Evolutionary conservation across 2,113 vertebrate species (phyloP), one percentile per base, ranked within the genome.

Genomic region (Tetrao urogallus): DNA sequence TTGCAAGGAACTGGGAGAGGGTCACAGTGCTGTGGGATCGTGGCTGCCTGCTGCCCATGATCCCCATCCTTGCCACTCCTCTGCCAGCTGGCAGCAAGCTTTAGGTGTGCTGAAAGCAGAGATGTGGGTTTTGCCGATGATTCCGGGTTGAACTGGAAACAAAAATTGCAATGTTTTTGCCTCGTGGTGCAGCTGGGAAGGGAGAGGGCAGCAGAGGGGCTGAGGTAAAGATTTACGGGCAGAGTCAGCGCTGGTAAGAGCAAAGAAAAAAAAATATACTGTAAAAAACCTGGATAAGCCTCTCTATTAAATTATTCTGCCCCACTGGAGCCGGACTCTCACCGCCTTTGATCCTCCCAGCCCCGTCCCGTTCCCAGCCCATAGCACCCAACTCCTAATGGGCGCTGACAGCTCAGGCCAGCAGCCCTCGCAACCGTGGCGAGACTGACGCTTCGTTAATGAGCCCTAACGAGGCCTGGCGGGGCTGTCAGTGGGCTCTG

Each of bases 291-390:
- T 10, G 15, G 24, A 24, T 91, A 71, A 88, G 79, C 77, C 85
- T 73, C 60, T 80, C 95, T 90, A 97, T 97, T 96, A 97, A 97
- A 97, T 97, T 95, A 43, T 96, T 97, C 97, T 73, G 78, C 94
- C 92, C 85, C 42, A 38, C n/a, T 91, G 95, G 88, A 94, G 83
- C 74, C 57, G 91, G 92, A 45, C 95, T 79, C 90, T 89, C 88
- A 2, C 2, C 2, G 77, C 82, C 92, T 97, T 97, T 97, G 91
- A 95, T 94, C 81, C 20, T 38, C n/a, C 82, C 47, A 61, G 18
- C 30, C 56, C 86, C 8, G 48, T 75, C 78, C 92, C 38, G 81
- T 93, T 96, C 90, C 88, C 96, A 97, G 93, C 94, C 63, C 15
- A 13, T 4, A 20, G 82, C 38, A 64, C 57, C 80, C 56, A 47